phyloP scores from a whole-genome alignment of 2,888 invertebrate species.

The Diadromus collaris region DNA sequence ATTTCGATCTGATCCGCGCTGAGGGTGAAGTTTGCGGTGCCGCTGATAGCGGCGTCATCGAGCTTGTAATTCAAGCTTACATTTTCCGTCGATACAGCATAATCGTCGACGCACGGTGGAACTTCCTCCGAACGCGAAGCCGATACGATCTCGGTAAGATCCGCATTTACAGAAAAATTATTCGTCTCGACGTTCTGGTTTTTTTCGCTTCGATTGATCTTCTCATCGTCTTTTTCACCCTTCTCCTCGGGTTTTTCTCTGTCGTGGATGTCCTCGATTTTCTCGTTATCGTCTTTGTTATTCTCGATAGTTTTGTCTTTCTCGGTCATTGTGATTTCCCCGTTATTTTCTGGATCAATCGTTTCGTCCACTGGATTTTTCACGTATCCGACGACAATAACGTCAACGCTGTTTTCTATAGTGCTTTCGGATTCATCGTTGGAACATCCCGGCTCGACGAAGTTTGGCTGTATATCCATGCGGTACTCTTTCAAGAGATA shows the following conservation, averaged over 20 bases:
- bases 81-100: background rate
- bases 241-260: background rate
- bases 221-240: background rate
- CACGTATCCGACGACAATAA: constrained; percentile 36
- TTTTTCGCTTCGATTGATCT: background rate
- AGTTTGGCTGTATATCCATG: constrained; percentile 7
- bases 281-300: background rate
- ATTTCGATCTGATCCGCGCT: constrained; percentile 18
- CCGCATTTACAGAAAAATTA: background rate
- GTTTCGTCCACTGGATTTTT: background rate
- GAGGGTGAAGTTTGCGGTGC: constrained; percentile 32
- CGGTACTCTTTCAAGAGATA: constrained; percentile 21
- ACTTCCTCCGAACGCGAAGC: background rate
- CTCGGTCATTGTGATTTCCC: background rate
- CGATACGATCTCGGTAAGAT: background rate
- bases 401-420: constrained; percentile 12
- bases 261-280: background rate
- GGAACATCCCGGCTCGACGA: background rate
- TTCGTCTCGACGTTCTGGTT: background rate
- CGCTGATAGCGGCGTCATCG: constrained; percentile 28
- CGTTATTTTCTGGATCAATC: background rate
- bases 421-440: constrained; percentile 16
- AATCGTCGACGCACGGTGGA: background rate
- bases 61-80: background rate
- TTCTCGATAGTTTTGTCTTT: background rate